These are phyloP conservation scores for Phalanger gymnotis DNA, from an alignment of 2,797 vertebrate species.

Conservation along the genomic window DNA sequence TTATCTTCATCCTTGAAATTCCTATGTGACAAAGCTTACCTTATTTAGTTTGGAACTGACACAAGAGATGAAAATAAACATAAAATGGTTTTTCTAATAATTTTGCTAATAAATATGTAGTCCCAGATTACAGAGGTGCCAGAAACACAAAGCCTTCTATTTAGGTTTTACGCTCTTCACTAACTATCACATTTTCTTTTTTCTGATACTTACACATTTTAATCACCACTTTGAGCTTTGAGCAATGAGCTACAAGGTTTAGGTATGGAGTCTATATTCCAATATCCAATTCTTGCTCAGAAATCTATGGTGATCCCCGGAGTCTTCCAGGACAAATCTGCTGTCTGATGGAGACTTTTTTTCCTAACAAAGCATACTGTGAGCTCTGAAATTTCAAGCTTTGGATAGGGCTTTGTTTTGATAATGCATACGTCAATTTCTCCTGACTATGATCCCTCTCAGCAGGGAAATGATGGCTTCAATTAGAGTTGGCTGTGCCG, in stretches of 20 bases:
- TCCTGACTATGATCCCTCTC: constrained; percentile 67
- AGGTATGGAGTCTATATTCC: constrained; percentile 29
- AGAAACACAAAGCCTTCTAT: constrained; percentile 68
- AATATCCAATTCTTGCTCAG: constrained; percentile 57
- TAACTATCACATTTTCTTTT: constrained; percentile 50
- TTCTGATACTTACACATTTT: constrained; percentile 62
- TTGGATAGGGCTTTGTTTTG: constrained; percentile 70
- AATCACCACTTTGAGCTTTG: constrained; percentile 55
- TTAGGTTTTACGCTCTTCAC: constrained; percentile 51
- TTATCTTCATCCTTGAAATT: constrained; percentile 48
- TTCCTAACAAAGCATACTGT: constrained; percentile 48
- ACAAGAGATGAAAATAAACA: constrained; percentile 43
- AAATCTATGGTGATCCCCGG: constrained; percentile 5
- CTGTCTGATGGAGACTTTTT: constrained; percentile 57
- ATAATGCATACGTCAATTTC: constrained; percentile 65
- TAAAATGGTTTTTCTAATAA: constrained; percentile 26
- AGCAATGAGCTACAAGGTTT: constrained; percentile 35
- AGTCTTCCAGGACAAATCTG: constrained; percentile 27
- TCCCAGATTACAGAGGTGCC: constrained; percentile 40
- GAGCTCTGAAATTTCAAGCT: constrained; percentile 60
- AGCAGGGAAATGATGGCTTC: constrained; percentile 50
- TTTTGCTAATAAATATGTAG: constrained; percentile 11
- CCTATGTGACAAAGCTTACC: constrained; percentile 51
- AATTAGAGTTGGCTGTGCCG: constrained; percentile 7
- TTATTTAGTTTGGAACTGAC: constrained; percentile 58